Base-by-base conservation (phyloP, 2,797 vertebrate genomes). In the Melanotaenia parkinsoni region DNA sequence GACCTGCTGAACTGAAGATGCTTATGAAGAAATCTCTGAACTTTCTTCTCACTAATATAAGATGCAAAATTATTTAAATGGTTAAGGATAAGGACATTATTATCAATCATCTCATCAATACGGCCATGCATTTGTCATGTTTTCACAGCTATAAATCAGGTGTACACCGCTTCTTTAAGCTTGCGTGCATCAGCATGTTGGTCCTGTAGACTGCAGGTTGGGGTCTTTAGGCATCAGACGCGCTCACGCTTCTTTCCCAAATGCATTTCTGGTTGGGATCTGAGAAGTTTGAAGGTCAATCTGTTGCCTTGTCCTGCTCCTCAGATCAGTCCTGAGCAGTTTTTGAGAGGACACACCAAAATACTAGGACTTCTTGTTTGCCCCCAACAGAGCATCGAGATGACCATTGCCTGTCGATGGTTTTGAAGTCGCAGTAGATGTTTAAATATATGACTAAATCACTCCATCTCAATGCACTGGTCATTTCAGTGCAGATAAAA, bases 1-100 rank as follows among this genome's bases (percentile, higher is more conserved):
- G 12, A 62, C 38, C 40, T 37, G 58, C 59, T 26, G 45, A 51
- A 70, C 32, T 35, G 45, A 43, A 69, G 32, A 18, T 20, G 7
- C 18, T 47, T 50, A 18, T 16, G 32, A 18, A 22, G 11, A 3
- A 40, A 14, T 40, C 22, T 20, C 43, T 8, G 18, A 47, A 40
- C 38, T 40, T 47, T 18, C 5, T 45, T 45, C 43, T 20, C 8
- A 20, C 18, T 7, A 20, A 47, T 47, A 5, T 20, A 47, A 20
- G 18, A 47, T 47, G 18, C 16, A 20, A 18, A 45, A 1, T 47
- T n/a, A 8, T 5, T 47, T 47, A 0, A 47, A 20, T 20, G 43
- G 6, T 45, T 1, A 20, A 20, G 43, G 16, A 0, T 2, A 18
- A 18, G 18, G 5, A 43, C 5, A 18, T 43, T 43, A 16, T 43